Evolutionary conservation across 1,140 invertebrate genomes (phyloP), one percentile per base, ranked within the genome.

Genomic region (Drosophila sturtevanti): DNA sequence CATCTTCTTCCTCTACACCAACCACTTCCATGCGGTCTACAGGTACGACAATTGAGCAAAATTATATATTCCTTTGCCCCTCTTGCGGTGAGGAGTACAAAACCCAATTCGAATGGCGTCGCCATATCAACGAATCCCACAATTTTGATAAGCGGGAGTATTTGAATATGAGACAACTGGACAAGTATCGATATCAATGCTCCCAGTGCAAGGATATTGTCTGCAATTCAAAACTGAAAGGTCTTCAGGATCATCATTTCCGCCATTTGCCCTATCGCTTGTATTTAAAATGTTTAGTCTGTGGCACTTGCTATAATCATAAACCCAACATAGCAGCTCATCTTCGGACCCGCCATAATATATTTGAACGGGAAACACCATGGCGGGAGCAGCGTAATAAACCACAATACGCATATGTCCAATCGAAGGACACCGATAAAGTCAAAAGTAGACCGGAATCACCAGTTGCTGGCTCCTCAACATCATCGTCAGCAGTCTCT

Each of bases 251-350:
- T 71, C 90, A 91, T 56, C 90, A 91, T 41, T 91, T 91, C 34
- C 80, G 90, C 0, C 90, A 91, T 68, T 58, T 91, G 35, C 82
- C 90, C 6, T 91, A 79, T 44, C 75, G 84, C 5, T 48, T 90
- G 27, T 91, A 91, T 61, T 54, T 91, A 0, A 91, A 91, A 72
- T 91, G 90, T 56, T 68, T 90, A 0, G 67, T 91, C 6, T 91
- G 90, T 22, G 87, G 90, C 59, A 91, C 90, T 12, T 90, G 86
- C 48, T 91, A 91, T n/a, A 91, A 91, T 61, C 90, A 91, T 52
- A 91, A 91, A 58, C 90, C 90, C 1, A 91, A 91, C 60, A 91
- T 91, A 35, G 77, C 90, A 0, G 81, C 82, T 0, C 90, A 91
- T 82, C 48, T 91, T 10, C 62, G 86, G 1, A 73, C 81, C 5